Percentiles rank a stretch among this genome's conserved stretches.
These are phyloP conservation scores for Entomyzon cyanotis DNA, from an alignment of 2,113 vertebrate species.

Conservation along the genomic window DNA sequence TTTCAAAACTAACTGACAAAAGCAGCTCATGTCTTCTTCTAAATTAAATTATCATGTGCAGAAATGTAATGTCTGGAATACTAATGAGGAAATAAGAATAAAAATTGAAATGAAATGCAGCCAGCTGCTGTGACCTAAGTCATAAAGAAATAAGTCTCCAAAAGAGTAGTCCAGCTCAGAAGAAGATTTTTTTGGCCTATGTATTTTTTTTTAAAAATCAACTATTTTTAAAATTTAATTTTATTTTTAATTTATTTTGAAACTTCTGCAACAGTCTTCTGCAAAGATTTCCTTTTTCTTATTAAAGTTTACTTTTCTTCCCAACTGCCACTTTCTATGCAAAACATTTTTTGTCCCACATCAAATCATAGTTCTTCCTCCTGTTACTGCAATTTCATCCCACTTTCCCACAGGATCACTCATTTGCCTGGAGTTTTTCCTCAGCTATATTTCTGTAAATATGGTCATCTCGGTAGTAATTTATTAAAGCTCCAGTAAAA, in stretches of 20 bases:
- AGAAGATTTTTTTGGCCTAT: neutral
- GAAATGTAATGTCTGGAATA: neutral
- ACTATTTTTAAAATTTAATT: neutral
- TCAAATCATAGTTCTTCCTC: neutral
- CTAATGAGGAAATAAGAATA: neutral
- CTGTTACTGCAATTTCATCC: neutral
- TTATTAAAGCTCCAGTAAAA: neutral
- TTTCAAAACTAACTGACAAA: neutral
- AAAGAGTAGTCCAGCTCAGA: neutral
- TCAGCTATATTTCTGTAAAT: neutral
- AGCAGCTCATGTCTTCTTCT: neutral
- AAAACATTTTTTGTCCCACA: neutral
- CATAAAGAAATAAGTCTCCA: neutral
- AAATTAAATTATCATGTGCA: neutral
- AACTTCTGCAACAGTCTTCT: neutral
- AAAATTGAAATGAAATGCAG: neutral
- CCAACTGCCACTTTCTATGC: neutral
- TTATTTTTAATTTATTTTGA: neutral
- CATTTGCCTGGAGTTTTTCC: neutral
- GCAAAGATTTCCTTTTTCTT: neutral
- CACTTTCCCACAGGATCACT: neutral
- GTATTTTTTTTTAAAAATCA: no score
- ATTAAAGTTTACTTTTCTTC: neutral
- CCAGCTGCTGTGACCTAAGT: neutral
- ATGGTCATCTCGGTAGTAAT: fast-evolving